Evolutionary conservation across 2,797 vertebrate species (phyloP).

Genomic region (Fistularia commersonii): DNA sequence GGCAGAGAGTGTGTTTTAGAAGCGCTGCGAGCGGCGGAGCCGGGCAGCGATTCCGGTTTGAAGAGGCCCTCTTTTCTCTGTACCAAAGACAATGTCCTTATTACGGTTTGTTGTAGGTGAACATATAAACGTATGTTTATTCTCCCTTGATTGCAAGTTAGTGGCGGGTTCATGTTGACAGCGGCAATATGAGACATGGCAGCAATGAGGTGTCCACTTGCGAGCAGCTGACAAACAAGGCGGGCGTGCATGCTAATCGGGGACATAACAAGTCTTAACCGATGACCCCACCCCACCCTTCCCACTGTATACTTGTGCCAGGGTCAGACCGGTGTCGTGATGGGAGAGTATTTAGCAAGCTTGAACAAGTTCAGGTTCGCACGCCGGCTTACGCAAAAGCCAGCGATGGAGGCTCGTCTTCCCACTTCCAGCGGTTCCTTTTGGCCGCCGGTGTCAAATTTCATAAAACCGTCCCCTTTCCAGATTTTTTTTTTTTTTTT

Average conservation of each 20-base stretch:
- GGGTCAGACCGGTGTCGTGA: conserved; percentile 59
- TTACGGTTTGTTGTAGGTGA: too few species aligned
- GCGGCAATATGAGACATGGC: conserved; percentile 54
- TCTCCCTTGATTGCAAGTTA: conserved; percentile 2
- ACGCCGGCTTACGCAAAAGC: conserved; percentile 29
- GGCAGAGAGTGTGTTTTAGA: conserved; percentile 49
- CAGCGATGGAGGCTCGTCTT: conserved; percentile 37
- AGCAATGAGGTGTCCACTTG: conserved; percentile 59
- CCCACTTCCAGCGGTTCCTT: conserved; percentile 42
- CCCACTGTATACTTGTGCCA: conserved; percentile 55
- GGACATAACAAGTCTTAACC: conserved; percentile 58
- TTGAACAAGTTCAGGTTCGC: conserved; percentile 68
- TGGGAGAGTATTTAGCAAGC: conserved; percentile 63
- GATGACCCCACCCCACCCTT: conserved; percentile 58
- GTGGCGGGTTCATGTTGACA: conserved; percentile 63
- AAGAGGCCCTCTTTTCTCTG: too few species aligned
- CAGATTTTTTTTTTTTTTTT: conserved; percentile 13
- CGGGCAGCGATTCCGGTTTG: too few species aligned
- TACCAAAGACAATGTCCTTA: too few species aligned
- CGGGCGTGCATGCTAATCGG: conserved; percentile 57
- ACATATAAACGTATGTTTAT: too few species aligned
- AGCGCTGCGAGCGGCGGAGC: conserved; percentile 15
- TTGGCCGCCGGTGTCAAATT: conserved; percentile 39
- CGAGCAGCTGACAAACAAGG: conserved; percentile 69
- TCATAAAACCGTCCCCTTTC: conserved; percentile 37